A percentile compares a stretch with the other conserved stretches of the same genome.
Evolutionary conservation across 2,888 invertebrate species (phyloP).

Genomic region (Neocrepidodera transversa): DNA sequence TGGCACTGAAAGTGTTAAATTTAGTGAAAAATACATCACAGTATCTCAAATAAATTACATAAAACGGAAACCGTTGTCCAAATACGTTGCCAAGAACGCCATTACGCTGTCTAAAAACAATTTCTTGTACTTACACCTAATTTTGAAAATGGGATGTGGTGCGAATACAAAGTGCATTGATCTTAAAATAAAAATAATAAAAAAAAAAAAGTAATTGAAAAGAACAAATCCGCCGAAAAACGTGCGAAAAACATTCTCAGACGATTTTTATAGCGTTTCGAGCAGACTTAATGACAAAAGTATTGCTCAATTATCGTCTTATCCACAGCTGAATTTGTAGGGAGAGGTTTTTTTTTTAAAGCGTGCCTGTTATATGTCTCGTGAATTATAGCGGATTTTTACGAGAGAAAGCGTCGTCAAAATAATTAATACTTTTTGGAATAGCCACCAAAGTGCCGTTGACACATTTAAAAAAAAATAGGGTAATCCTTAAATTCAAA

Average conservation of each 20-base stretch:
- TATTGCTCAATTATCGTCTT: constrained; percentile 39
- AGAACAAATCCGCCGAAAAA: constrained; percentile 26
- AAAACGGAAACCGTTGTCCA: background rate
- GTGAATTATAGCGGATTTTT: constrained; percentile 31
- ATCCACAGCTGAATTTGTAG: constrained; percentile 24
- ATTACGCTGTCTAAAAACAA: constrained; percentile 10
- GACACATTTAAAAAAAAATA: too few species aligned
- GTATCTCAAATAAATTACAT: background rate
- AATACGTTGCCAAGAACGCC: background rate
- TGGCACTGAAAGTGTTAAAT: too few species aligned
- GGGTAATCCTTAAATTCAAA: too few species aligned
- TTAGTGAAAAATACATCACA: too few species aligned
- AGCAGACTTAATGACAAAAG: constrained; percentile 39
- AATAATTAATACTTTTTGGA: constrained; percentile 29
- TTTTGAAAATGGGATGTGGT: constrained; percentile 12
- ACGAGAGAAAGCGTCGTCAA: constrained; percentile 36
- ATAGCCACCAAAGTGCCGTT: background rate
- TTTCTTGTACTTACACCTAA: constrained; percentile 6
- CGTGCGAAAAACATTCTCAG: constrained; percentile 35
- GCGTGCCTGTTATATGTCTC: constrained; percentile 17
- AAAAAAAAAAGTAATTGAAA: constrained; percentile 10
- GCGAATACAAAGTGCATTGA: constrained; percentile 18
- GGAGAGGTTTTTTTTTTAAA: constrained; percentile 21
- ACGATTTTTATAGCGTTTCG: constrained; percentile 38
- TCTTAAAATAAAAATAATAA: constrained; percentile 2